Evolutionary conservation across 2,113 vertebrate genomes (phyloP).

Genomic region (Piliocolobus tephrosceles): DNA sequence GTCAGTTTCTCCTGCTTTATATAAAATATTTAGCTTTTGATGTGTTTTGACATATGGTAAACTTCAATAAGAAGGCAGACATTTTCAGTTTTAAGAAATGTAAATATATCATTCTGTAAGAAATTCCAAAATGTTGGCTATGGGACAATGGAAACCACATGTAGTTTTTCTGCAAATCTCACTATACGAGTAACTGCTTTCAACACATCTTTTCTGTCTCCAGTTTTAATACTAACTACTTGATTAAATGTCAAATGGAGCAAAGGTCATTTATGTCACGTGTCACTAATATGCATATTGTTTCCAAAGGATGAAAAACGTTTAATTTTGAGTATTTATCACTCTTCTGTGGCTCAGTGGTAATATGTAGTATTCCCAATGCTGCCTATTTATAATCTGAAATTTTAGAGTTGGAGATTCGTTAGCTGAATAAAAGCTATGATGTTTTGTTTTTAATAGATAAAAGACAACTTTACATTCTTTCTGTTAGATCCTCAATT

Average conservation of each 20-base stretch:
- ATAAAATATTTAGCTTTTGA: slow-evolving; percentile 85
- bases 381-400: slow-evolving; percentile 29
- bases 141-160: slow-evolving; percentile 86
- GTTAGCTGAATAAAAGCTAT: slow-evolving; percentile 10
- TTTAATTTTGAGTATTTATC: slow-evolving; percentile 18
- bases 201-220: slow-evolving; percentile 75
- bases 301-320: not conserved
- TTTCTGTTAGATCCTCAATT: not conserved
- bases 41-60: slow-evolving; percentile 87
- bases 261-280: slow-evolving; percentile 57
- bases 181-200: slow-evolving; percentile 64
- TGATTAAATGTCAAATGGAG: slow-evolving; percentile 51
- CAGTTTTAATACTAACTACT: slow-evolving; percentile 61
- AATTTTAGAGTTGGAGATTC: slow-evolving; percentile 10
- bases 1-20: slow-evolving; percentile 68
- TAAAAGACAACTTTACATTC: slow-evolving; percentile 23
- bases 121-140: slow-evolving; percentile 82
- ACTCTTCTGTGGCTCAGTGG: not conserved
- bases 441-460: slow-evolving; percentile 47
- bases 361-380: slow-evolving; percentile 27
- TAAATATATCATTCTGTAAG: slow-evolving; percentile 85
- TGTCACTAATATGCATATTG: not conserved
- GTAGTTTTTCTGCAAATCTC: slow-evolving; percentile 74
- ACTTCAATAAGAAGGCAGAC: slow-evolving; percentile 85
- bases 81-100: slow-evolving; percentile 83